Evolutionary conservation across 2,888 invertebrate species (phyloP), one percentile per base, ranked within the genome.

Genomic region (Mallateleia sp.): DNA sequence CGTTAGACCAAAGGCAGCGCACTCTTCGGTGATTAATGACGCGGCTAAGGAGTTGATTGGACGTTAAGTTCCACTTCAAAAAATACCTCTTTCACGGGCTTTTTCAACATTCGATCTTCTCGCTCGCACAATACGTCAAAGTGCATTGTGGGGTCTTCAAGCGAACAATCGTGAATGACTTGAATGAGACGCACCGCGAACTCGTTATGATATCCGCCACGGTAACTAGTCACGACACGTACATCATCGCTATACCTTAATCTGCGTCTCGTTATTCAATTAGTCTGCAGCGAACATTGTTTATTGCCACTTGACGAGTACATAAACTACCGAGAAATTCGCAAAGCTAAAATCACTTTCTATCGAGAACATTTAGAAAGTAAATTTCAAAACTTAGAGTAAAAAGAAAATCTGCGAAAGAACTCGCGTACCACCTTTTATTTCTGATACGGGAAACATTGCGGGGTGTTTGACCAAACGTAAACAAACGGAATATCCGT

Each of bases 351-450:
- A 56, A 28, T 45, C 18, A 56, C 58, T 67, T 66, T 67, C 66
- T 45, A 77, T 56, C 58, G 24, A 58, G 58, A 58, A 28, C 67
- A 56, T 32, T 78, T 78, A 78, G 78, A 78, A 78, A 78, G 67
- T 78, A 24, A 67, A 78, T 66, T 64, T 77, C 28, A 54, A 77
- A 72, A 72, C 24, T 56, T 69, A 54, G 56, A 8, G 54, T 25
- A 20, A 24, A 28, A 28, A 69, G 75, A 72, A 72, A 54, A 58
- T n/a, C 32, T 8, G 45, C 22, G 32, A 47, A 11, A 24, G 28
- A 54, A 52, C 54, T 54, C 69, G 67, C 25, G 50, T 60, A 52
- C 79, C 79, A 80, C 79, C 62, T 71, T 69, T 79, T 42, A 60
- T 32, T 60, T 54, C 7, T 50, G 62, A 20, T 0, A 9, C 38